A percentile compares a stretch with the other conserved stretches of the same genome.
Evolutionary conservation across 2,888 invertebrate species (phyloP).

Genomic region (Troides oblongomaculatus): DNA sequence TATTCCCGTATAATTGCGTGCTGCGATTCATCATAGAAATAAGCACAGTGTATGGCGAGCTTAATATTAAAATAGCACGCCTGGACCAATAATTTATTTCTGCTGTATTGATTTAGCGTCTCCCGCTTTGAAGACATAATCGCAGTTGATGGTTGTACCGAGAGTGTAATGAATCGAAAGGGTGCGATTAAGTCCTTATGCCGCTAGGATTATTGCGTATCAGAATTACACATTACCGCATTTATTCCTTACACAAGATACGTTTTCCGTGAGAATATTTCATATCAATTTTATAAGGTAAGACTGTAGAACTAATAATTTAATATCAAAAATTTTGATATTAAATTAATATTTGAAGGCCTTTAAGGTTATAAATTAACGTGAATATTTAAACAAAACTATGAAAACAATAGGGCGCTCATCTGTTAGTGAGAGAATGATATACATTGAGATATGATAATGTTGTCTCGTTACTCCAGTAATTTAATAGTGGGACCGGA

Average conservation of each 20-base stretch:
- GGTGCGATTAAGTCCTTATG: conserved; percentile 21
- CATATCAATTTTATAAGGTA: neutral
- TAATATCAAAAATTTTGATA: too few relatives aligned
- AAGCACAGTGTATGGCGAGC: conserved; percentile 23
- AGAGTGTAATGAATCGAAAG: conserved; percentile 26
- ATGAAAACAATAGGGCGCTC: too few relatives aligned
- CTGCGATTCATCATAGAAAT: conserved; percentile 26
- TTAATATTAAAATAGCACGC: conserved; percentile 28
- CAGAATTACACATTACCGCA: conserved; percentile 4
- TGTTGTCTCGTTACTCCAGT: too few relatives aligned
- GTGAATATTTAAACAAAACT: too few relatives aligned
- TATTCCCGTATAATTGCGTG: conserved; percentile 23
- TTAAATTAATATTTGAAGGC: too few relatives aligned
- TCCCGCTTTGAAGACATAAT: conserved; percentile 26
- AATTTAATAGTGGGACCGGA: too few relatives aligned
- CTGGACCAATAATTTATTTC: conserved; percentile 27
- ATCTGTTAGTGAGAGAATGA: too few relatives aligned
- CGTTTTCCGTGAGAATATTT: neutral
- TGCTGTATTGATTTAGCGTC: conserved; percentile 30
- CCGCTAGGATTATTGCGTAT: conserved; percentile 6
- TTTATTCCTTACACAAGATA: conserved; percentile 5
- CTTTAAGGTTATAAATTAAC: too few relatives aligned
- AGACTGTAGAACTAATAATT: neutral
- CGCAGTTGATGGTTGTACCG: conserved; percentile 22
- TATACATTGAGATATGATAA: too few relatives aligned